Percentiles rank a stretch among this genome's conserved stretches.
These are phyloP conservation scores for Drosophila kepulauana DNA, from an alignment of 1,140 invertebrate genomes.

Conservation along the genomic window DNA sequence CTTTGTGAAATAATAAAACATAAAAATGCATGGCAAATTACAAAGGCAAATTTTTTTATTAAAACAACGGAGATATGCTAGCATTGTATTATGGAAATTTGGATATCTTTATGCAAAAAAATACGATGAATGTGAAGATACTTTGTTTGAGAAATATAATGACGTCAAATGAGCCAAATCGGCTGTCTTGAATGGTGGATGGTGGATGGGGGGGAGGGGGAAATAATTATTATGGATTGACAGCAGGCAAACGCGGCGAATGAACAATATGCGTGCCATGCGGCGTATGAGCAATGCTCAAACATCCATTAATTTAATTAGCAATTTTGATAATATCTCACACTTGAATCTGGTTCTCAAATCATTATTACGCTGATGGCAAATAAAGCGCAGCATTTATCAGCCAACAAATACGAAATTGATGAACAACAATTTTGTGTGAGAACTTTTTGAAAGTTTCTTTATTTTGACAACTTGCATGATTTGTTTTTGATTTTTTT, in stretches of 20 bases:
- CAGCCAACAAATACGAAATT: background rate
- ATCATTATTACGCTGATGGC: conserved; percentile 18
- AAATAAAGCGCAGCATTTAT: conserved; percentile 25
- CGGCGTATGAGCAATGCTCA: conserved; percentile 41
- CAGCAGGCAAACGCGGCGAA: conserved; percentile 26
- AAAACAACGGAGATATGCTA: too few relatives aligned
- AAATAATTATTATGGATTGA: conserved; percentile 34
- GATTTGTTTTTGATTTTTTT: background rate
- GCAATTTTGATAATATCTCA: conserved; percentile 43
- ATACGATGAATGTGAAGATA: too few relatives aligned
- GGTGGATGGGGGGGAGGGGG: background rate
- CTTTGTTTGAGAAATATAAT: too few relatives aligned
- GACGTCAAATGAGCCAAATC: conserved; percentile 69
- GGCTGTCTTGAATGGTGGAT: background rate
- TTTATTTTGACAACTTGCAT: conserved; percentile 45
- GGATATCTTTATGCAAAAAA: too few relatives aligned
- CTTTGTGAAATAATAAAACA: too few relatives aligned
- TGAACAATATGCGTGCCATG: conserved; percentile 30
- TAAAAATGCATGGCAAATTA: too few relatives aligned
- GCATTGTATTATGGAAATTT: too few relatives aligned
- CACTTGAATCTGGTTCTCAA: conserved; percentile 21
- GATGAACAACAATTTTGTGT: background rate
- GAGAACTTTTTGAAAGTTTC: conserved; percentile 13
- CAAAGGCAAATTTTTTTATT: too few relatives aligned
- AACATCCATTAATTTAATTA: conserved; percentile 47